A percentile compares a stretch with the other conserved stretches of the same genome.
phyloP scores from a whole-genome alignment of 2,888 invertebrate genomes.

The Calameuta filiformis region DNA sequence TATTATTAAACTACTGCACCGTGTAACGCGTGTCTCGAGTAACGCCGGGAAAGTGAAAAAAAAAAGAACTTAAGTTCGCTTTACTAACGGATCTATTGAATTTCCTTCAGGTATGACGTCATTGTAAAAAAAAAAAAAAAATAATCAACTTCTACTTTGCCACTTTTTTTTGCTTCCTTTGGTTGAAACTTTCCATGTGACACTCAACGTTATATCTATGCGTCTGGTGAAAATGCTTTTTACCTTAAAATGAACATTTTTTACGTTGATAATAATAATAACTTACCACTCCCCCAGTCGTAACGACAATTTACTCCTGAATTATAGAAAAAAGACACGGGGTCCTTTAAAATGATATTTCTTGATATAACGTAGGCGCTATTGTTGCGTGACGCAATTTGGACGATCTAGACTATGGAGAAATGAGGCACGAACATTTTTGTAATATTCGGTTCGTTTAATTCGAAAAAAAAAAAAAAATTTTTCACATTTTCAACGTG shows the following conservation, averaged over 20 bases:
- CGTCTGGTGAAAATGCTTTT: neutral
- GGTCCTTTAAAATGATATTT: neutral
- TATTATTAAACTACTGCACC: neutral
- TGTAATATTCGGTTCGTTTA: neutral
- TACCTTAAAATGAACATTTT: neutral
- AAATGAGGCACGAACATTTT: neutral
- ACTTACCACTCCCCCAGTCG: neutral
- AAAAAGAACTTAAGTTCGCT: constrained; percentile 5
- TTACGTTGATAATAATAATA: neutral
- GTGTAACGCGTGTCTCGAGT: neutral
- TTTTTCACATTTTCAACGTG: neutral
- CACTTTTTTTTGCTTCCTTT: neutral
- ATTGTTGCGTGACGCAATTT: neutral
- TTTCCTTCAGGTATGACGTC: neutral
- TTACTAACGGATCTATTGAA: neutral
- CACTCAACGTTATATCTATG: neutral
- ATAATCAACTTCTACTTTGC: neutral
- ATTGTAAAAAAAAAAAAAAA: neutral
- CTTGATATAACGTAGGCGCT: neutral
- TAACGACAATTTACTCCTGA: neutral
- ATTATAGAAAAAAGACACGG: neutral
- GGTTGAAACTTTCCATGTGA: neutral
- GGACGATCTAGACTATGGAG: neutral
- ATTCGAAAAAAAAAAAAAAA: neutral
- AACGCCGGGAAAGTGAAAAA: neutral